A percentile compares a stretch with the other conserved stretches of the same genome.
phyloP scores from a whole-genome alignment of 2,888 invertebrate species.

The Cephus rjabovi region DNA sequence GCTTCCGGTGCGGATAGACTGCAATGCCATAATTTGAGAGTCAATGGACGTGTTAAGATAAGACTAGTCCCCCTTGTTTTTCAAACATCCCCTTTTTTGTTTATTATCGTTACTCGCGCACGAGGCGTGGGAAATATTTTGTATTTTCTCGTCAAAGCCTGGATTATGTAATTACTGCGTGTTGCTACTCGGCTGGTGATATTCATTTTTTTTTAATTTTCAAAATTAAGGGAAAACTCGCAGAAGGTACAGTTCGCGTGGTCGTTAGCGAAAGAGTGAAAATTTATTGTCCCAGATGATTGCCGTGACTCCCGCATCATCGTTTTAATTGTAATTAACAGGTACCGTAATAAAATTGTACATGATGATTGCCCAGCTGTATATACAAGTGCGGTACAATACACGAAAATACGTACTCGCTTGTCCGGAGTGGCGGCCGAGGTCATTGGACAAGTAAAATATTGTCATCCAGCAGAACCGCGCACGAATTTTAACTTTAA shows the following conservation, averaged over 20 bases:
- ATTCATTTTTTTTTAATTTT: background rate
- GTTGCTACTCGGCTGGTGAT: background rate
- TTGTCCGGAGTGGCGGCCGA: background rate
- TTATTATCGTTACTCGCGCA: background rate
- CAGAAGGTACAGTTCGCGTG: background rate
- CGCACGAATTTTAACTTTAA: background rate
- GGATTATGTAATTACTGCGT: too few relatives aligned
- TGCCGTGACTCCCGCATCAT: background rate
- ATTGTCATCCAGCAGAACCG: background rate
- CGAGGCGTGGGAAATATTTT: background rate
- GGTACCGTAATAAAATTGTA: background rate
- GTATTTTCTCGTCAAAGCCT: too few relatives aligned
- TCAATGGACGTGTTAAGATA: background rate
- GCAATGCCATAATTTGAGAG: background rate
- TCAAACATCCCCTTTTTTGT: background rate
- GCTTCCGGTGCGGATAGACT: background rate
- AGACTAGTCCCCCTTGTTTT: background rate
- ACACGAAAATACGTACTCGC: background rate
- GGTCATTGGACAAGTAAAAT: background rate
- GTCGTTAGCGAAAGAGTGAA: background rate
- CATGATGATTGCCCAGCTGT: background rate
- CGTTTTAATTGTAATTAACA: background rate
- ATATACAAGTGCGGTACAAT: background rate
- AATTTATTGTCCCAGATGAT: background rate
- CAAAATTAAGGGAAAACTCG: background rate